These are phyloP conservation scores for Pavo muticus DNA, from an alignment of 2,113 vertebrate species.

Conservation along the genomic window DNA sequence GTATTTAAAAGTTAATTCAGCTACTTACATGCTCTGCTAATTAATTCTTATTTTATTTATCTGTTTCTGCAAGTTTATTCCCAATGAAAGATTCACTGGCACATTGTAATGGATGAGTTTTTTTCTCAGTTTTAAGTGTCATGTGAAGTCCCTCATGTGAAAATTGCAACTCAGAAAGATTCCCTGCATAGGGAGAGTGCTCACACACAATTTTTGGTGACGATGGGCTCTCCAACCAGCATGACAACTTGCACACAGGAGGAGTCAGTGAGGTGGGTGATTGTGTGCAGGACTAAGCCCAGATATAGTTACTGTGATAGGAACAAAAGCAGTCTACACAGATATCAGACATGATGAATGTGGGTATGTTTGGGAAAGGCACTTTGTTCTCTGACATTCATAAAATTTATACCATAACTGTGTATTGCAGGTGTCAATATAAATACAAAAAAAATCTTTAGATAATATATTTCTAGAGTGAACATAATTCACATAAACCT, in stretches of 20 bases:
- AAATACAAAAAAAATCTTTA: slow-evolving; percentile 32
- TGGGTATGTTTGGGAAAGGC: neutral
- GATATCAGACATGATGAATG: neutral
- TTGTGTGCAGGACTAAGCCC: neutral
- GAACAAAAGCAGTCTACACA: neutral
- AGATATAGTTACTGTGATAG: neutral
- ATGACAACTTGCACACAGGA: neutral
- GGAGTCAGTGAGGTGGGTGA: neutral
- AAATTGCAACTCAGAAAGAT: slow-evolving; percentile 6
- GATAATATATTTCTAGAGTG: neutral
- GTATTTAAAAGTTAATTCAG: slow-evolving; percentile 51
- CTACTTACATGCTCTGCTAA: neutral
- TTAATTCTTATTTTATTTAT: slow-evolving; percentile 14
- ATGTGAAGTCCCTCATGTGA: neutral
- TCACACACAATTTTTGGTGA: neutral
- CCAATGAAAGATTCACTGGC: neutral
- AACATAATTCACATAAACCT: neutral
- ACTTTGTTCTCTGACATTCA: neutral
- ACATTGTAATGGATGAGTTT: neutral
- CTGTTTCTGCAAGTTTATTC: neutral
- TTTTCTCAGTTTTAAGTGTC: neutral
- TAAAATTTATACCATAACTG: neutral
- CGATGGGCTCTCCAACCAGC: neutral
- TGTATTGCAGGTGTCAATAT: neutral
- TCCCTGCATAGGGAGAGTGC: neutral